These are phyloP conservation scores for Orius laevigatus DNA, from an alignment of 1,140 invertebrate species.

Conservation along the genomic window DNA sequence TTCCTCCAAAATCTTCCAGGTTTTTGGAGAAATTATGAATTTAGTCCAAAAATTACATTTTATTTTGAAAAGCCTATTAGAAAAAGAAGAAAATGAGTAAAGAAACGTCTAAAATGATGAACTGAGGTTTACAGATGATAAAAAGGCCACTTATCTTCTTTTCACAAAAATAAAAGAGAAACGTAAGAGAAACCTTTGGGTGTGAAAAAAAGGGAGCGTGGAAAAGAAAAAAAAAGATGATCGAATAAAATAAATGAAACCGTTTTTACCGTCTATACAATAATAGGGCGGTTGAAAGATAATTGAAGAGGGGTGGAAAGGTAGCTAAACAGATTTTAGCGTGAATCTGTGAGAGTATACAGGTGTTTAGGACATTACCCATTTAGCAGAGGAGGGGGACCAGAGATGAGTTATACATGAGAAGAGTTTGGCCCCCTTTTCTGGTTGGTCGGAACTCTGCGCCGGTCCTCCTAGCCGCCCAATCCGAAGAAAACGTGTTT, in stretches of 20 bases:
- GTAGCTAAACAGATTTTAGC: constrained; percentile 3
- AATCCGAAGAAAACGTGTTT: not conserved
- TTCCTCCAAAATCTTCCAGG: no score
- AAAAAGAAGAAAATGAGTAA: no score
- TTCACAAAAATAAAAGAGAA: not conserved
- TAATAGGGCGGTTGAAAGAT: no score
- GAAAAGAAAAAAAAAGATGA: not conserved
- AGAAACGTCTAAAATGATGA: no score
- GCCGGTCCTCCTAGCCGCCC: not conserved
- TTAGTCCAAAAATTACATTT: no score
- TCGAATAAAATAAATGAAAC: not conserved
- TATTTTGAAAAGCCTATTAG: no score
- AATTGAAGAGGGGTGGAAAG: not conserved
- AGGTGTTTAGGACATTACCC: constrained; percentile 4
- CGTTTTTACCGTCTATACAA: no score
- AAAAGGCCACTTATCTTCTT: not conserved
- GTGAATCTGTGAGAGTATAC: constrained; percentile 4
- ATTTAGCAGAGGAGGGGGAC: not conserved
- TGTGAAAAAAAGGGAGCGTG: not conserved
- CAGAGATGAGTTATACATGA: no score
- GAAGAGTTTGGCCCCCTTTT: not conserved
- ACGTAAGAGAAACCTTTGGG: not conserved
- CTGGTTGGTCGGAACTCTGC: not conserved
- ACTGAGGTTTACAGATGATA: not conserved
- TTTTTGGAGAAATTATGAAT: no score